Base-by-base conservation (phyloP, 2,888 invertebrate genomes). In the Acrobasis suavella region DNA sequence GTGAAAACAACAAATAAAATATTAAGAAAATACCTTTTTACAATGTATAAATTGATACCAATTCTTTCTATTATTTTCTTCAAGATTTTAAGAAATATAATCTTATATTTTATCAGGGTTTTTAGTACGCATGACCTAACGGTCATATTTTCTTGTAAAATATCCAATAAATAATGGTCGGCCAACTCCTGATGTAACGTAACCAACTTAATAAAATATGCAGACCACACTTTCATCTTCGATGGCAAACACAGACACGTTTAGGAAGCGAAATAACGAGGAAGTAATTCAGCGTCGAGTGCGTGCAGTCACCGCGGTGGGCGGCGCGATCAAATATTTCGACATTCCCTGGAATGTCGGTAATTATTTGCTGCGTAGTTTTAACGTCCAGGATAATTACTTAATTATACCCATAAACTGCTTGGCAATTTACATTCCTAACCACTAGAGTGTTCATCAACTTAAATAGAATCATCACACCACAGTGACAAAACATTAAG, bases 211-310 rank as follows among this genome's bases (percentile, higher is more conserved):
- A 64, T 50, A 58, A 50, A 32, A 60, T 50, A 60, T 16, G 54
- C 54, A 62, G 71, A 72, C 66, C 17, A 64, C 68, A 79, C 79
- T 81, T 82, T 81, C 80, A 80, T 82, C 78, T 80, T 81, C 76
- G 69, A 76, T 70, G 65, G 55, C 49, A 62, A 70, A 66, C 61
- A 65, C 32, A 32, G 71, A 71, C 71, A 77, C 63, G 66, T 71
- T 70, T 72, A 73, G 76, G 78, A 83, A 83, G 80, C 76, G 72
- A 80, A 82, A 82, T 76, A 70, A 76, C 69, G 67, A 81, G 82
- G 81, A 85, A 86, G 81, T 78, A 82, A 82, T 80, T 70, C 76
- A 72, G 72, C 67, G 64, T 65, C 50, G 60, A 70, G 75, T 78
- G 81, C 80, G 80, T 80, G 77, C 73, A 70, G 67, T 74, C 68